A percentile compares a stretch with the other conserved stretches of the same genome.
Evolutionary conservation across 2,113 vertebrate genomes (phyloP).

Genomic region (Cyprinodon variegatus): DNA sequence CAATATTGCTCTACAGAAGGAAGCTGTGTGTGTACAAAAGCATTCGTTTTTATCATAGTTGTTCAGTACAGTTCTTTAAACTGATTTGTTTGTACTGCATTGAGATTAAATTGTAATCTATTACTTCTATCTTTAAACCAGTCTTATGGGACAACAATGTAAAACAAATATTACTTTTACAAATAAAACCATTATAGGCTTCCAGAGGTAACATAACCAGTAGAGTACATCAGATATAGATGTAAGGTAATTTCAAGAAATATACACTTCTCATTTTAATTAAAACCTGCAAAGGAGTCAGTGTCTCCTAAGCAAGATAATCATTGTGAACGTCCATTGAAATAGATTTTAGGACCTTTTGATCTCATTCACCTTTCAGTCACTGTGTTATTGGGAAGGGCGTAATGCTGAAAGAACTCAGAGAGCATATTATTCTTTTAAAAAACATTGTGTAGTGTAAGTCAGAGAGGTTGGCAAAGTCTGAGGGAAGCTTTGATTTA

Average conservation of each 20-base stretch:
- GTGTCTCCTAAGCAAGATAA: conserved; percentile 38
- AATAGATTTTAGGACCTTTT: conserved; percentile 54
- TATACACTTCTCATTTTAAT: conserved; percentile 35
- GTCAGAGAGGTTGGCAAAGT: conserved; percentile 20
- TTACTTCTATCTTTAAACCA: conserved; percentile 31
- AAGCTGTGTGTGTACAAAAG: not conserved
- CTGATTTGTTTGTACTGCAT: conserved; percentile 20
- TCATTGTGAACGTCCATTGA: conserved; percentile 55
- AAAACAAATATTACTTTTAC: conserved; percentile 44
- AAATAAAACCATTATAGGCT: conserved; percentile 54
- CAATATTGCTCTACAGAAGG: conserved; percentile 11
- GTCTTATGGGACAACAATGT: conserved; percentile 40
- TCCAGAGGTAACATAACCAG: conserved; percentile 63
- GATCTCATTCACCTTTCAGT: conserved; percentile 48
- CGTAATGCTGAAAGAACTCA: conserved; percentile 24
- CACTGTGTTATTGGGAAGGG: conserved; percentile 6
- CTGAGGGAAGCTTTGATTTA: conserved; percentile 37
- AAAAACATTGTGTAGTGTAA: conserved; percentile 12
- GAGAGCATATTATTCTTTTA: conserved; percentile 41
- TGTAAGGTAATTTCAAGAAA: conserved; percentile 60
- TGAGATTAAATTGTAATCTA: conserved; percentile 21
- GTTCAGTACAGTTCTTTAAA: conserved; percentile 20
- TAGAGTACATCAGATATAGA: conserved; percentile 68
- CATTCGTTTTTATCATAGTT: not conserved
- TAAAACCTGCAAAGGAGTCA: conserved; percentile 23